phyloP scores from a whole-genome alignment of 2,113 vertebrate genomes.

The Porphyrio hochstetteri region DNA sequence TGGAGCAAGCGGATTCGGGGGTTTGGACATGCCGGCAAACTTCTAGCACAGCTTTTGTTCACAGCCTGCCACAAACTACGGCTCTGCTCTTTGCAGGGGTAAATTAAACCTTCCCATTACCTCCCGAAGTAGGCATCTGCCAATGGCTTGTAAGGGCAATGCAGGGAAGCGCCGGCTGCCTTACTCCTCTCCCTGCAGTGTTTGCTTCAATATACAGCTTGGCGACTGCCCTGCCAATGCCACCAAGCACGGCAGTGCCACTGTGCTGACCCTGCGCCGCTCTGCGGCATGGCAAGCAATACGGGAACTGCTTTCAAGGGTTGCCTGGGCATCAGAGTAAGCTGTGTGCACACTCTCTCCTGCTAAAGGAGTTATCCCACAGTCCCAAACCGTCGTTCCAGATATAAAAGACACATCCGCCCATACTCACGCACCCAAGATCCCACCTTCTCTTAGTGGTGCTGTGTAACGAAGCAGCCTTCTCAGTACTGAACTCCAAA shows the following conservation, averaged over 20 bases:
- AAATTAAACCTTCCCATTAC: not conserved
- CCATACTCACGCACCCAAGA: not conserved
- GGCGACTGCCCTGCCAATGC: not conserved
- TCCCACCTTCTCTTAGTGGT: not conserved
- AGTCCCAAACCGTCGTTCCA: not conserved
- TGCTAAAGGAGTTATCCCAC: not conserved
- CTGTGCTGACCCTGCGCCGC: not conserved
- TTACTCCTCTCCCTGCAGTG: not conserved
- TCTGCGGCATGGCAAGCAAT: fast-evolving
- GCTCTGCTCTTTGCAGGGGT: not conserved
- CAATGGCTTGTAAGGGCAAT: not conserved
- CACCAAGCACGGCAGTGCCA: not conserved
- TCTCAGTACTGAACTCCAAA: not conserved
- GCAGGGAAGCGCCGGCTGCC: not conserved
- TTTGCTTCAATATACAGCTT: not conserved
- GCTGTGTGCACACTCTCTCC: too few relatives aligned
- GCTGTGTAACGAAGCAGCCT: not conserved
- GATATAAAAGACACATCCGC: not conserved
- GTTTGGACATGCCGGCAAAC: fast-evolving
- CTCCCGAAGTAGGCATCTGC: fast-evolving
- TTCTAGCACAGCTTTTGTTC: not conserved
- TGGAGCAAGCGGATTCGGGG: not conserved
- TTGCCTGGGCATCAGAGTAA: too few relatives aligned
- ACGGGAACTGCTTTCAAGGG: not conserved
- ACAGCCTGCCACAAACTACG: not conserved